Conservation (phyloP, 1,140 invertebrate species). For the Catajapyx aquilonaris region DNA sequence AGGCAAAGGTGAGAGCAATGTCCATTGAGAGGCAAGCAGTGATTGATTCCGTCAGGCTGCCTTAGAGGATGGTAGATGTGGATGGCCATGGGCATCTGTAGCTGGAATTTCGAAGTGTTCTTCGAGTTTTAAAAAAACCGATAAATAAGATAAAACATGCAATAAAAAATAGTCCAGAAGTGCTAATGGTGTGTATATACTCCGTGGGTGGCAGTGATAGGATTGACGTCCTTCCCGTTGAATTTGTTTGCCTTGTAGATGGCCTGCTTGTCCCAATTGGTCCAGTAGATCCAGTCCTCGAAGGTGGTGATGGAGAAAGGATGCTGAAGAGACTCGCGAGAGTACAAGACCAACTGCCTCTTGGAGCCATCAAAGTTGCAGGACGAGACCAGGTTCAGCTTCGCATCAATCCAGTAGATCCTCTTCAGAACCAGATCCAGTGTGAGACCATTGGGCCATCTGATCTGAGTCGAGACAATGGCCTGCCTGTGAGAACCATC, state of each 20-base stretch:
- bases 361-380: constrained; percentile 67
- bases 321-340: constrained; percentile 50
- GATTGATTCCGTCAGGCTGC: constrained; percentile 73
- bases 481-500: constrained; percentile 73
- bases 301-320: constrained; percentile 84
- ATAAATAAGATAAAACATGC: no score
- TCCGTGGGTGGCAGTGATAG: constrained; percentile 48
- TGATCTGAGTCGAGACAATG: constrained; percentile 72
- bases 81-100: constrained; percentile 84
- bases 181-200: constrained; percentile 25
- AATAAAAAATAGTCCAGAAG: no score
- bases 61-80: constrained; percentile 85
- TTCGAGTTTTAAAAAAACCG: no score
- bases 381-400: constrained; percentile 65
- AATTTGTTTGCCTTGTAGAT: constrained; percentile 90
- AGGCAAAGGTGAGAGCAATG: constrained; percentile 83
- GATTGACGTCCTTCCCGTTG: constrained; percentile 51
- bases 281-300: constrained; percentile 90
- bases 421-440: constrained; percentile 60
- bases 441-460: constrained; percentile 92
- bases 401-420: constrained; percentile 92
- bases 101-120: constrained; percentile 23
- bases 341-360: constrained; percentile 50
- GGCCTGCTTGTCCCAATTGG: constrained; percentile 85
- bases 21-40: constrained; percentile 74